phyloP scores from a whole-genome alignment of 1,140 invertebrate species.

The Oppia nitens region DNA sequence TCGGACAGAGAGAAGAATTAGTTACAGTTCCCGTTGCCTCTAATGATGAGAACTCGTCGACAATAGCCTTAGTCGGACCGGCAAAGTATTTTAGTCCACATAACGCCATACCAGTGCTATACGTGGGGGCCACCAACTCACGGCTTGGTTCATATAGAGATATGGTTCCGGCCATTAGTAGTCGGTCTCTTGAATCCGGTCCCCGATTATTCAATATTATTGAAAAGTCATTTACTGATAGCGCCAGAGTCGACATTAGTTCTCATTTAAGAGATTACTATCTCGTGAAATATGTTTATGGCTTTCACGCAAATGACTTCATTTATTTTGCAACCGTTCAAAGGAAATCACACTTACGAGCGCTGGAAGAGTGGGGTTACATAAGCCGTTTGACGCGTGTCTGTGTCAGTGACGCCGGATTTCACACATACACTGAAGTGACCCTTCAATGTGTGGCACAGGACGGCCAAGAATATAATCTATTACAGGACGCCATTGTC shows the following conservation, averaged over 20 bases:
- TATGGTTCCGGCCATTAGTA: constrained; percentile 79
- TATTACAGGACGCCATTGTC: constrained; percentile 76
- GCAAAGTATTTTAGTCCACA: constrained; percentile 52
- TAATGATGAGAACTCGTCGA: constrained; percentile 75
- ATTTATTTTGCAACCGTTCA: constrained; percentile 93
- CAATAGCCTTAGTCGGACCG: constrained; percentile 83
- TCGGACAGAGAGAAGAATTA: constrained; percentile 53
- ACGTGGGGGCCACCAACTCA: constrained; percentile 86
- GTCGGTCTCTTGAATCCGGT: constrained; percentile 55
- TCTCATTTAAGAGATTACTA: constrained; percentile 67
- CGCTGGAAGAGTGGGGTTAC: constrained; percentile 68
- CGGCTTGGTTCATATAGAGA: constrained; percentile 76
- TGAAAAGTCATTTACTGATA: constrained; percentile 37
- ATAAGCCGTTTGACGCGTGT: constrained; percentile 70
- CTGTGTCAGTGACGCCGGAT: constrained; percentile 82
- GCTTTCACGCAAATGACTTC: constrained; percentile 81
- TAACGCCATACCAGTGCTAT: constrained; percentile 48
- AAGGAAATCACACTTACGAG: constrained; percentile 68
- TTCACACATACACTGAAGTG: constrained; percentile 72
- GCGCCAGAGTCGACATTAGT: constrained; percentile 64
- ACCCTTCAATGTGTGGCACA: constrained; percentile 52
- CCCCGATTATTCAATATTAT: constrained; percentile 56
- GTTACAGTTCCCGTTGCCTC: constrained; percentile 66
- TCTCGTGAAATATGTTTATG: constrained; percentile 86
- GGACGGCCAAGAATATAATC: constrained; percentile 49